Evolutionary conservation across 2,797 vertebrate species (phyloP).

Genomic region (Picus viridis): DNA sequence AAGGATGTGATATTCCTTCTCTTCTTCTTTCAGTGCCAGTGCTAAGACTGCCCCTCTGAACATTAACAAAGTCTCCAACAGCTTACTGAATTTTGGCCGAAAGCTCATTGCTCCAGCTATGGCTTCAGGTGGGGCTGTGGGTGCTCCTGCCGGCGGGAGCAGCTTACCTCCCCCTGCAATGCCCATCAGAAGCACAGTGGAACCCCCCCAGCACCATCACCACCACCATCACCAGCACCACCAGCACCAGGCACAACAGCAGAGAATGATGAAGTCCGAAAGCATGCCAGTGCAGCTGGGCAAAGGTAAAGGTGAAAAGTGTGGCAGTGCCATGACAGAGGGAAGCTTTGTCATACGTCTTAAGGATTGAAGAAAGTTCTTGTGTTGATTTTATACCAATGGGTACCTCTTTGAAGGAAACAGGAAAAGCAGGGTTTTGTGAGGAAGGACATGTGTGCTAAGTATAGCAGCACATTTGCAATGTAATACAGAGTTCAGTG

Average conservation of each 20-base stretch:
- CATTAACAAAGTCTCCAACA: slow-evolving; percentile 98
- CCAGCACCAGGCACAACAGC: slow-evolving; percentile 79
- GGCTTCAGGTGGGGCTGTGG: slow-evolving; percentile 74
- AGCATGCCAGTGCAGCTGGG: slow-evolving; percentile 96
- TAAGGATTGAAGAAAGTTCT: neutral
- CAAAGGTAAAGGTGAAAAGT: slow-evolving; percentile 84
- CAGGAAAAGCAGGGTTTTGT: neutral
- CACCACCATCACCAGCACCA: neutral
- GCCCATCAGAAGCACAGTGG: slow-evolving; percentile 43
- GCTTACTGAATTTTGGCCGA: slow-evolving; percentile 92
- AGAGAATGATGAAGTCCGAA: slow-evolving; percentile 94
- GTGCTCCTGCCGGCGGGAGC: slow-evolving; percentile 76
- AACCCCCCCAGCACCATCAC: slow-evolving; percentile 49
- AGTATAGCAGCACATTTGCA: neutral
- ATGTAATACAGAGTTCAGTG: neutral
- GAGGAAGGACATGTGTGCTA: neutral
- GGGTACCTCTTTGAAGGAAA: neutral
- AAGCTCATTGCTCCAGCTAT: slow-evolving; percentile 93
- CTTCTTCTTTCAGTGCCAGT: slow-evolving; percentile 70
- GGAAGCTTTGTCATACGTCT: accelerated
- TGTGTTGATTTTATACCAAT: neutral
- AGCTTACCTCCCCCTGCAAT: slow-evolving; percentile 39
- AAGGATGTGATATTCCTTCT: neutral
- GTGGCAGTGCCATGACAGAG: accelerated
- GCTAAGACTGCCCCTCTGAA: slow-evolving; percentile 89